A percentile compares a stretch with the other conserved stretches of the same genome.
Conservation (phyloP, 37 sponge, comb jelly and placozoan species). For the Hexactinellida sp. region DNA sequence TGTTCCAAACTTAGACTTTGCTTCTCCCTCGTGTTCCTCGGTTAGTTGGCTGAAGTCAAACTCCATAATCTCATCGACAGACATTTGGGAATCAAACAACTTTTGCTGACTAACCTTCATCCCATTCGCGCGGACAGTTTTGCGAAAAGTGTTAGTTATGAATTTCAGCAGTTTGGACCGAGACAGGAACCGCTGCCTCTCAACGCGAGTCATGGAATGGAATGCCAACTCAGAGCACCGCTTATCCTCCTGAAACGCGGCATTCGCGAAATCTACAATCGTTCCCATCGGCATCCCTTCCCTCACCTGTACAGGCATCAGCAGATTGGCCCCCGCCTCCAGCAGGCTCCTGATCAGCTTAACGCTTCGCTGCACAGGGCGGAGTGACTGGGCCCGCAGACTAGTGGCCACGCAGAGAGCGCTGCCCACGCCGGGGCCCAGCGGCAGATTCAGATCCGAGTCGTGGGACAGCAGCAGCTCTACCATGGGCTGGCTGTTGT, state of each 20-base stretch:
- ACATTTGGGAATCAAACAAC: not conserved
- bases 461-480: too few relatives aligned
- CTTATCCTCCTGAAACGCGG: not conserved
- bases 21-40: not conserved
- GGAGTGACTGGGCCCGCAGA: too few relatives aligned
- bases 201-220: constrained; percentile 4
- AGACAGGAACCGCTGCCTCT: not conserved
- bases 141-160: not conserved
- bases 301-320: not conserved
- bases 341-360: too few relatives aligned
- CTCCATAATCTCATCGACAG: not conserved
- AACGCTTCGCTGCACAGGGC: too few relatives aligned
- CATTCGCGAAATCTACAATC: not conserved
- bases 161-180: not conserved
- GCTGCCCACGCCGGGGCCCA: too few relatives aligned
- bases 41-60: not conserved
- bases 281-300: not conserved
- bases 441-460: too few relatives aligned
- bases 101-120: not conserved
- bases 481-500: too few relatives aligned
- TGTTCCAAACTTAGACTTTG: not conserved
- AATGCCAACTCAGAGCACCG: not conserved
- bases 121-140: not conserved
- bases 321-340: too few relatives aligned
- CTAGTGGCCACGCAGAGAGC: too few relatives aligned